These are phyloP conservation scores for Halcyon leucocephala DNA, from an alignment of 2,797 vertebrate genomes.

Conservation along the genomic window DNA sequence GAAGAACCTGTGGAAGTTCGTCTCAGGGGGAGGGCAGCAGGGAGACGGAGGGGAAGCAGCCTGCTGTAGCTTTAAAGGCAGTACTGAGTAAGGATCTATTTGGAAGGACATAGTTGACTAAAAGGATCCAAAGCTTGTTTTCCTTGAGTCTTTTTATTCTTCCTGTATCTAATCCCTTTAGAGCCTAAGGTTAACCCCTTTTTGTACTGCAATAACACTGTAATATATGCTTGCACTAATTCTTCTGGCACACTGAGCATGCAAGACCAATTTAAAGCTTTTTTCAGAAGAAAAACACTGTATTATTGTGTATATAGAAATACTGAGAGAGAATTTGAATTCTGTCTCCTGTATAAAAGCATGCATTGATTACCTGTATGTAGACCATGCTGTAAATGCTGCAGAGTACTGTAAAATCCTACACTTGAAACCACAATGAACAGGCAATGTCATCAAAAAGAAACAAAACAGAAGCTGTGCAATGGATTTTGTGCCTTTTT, in stretches of 20 bases:
- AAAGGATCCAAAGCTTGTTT: slow-evolving; percentile 75
- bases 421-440: slow-evolving; percentile 90
- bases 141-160: slow-evolving; percentile 73
- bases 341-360: slow-evolving; percentile 84
- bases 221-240: slow-evolving; percentile 94
- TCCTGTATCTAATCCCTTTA: slow-evolving; percentile 52
- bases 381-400: slow-evolving; percentile 85
- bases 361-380: slow-evolving; percentile 84
- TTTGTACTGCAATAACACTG: slow-evolving; percentile 90
- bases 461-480: slow-evolving; percentile 82
- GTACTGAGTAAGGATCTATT: slow-evolving; percentile 26
- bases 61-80: slow-evolving; percentile 54
- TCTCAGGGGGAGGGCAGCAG: slow-evolving; percentile 54
- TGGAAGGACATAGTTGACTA: slow-evolving; percentile 51
- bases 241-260: slow-evolving; percentile 80
- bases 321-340: slow-evolving; percentile 65
- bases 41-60: not conserved
- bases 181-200: slow-evolving; percentile 59
- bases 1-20: not conserved
- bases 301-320: slow-evolving; percentile 76
- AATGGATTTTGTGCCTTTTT: slow-evolving; percentile 98
- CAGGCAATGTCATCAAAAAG: slow-evolving; percentile 84
- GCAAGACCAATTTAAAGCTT: slow-evolving; percentile 74
- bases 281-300: slow-evolving; percentile 72
- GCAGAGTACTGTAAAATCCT: slow-evolving; percentile 90